Evolutionary conservation across 1,140 invertebrate species (phyloP).

Genomic region (Alviniconcha marisindica): DNA sequence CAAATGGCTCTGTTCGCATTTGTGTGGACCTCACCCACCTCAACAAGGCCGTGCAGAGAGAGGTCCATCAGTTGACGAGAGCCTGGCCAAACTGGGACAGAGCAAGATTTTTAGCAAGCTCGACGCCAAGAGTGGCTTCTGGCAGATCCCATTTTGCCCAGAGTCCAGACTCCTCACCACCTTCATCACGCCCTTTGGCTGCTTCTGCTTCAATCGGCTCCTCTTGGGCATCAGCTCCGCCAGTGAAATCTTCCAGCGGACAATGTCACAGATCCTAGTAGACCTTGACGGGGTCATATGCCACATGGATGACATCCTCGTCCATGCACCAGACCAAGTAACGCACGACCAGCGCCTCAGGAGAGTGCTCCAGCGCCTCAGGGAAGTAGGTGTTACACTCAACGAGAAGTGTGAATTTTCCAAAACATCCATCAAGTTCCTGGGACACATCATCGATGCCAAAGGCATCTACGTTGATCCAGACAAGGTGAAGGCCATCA

Average conservation of each 20-base stretch:
- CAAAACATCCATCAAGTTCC: conserved; percentile 21
- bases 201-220: conserved; percentile 69
- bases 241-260: conserved; percentile 49
- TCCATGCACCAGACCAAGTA: conserved; percentile 50
- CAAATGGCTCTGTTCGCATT: conserved; percentile 47
- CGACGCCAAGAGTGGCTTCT: conserved; percentile 45
- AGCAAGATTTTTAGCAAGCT: conserved; percentile 63
- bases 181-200: conserved; percentile 71
- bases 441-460: conserved; percentile 42
- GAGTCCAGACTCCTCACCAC: conserved; percentile 44
- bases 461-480: conserved; percentile 61
- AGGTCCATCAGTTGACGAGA: not conserved
- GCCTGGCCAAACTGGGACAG: conserved; percentile 49
- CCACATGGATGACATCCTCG: conserved; percentile 61
- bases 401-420: conserved; percentile 4
- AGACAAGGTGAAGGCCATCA: conserved; percentile 60
- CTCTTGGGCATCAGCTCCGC: conserved; percentile 72
- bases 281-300: conserved; percentile 26
- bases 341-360: conserved; percentile 55
- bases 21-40: conserved; percentile 49
- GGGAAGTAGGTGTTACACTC: no score
- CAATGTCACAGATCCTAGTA: no score
- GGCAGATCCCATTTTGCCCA: conserved; percentile 39
- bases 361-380: conserved; percentile 56
- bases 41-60: conserved; percentile 32